Evolutionary conservation across 1,140 invertebrate species (phyloP), one percentile per base, ranked within the genome.

Genomic region (Sinella curviseta): DNA sequence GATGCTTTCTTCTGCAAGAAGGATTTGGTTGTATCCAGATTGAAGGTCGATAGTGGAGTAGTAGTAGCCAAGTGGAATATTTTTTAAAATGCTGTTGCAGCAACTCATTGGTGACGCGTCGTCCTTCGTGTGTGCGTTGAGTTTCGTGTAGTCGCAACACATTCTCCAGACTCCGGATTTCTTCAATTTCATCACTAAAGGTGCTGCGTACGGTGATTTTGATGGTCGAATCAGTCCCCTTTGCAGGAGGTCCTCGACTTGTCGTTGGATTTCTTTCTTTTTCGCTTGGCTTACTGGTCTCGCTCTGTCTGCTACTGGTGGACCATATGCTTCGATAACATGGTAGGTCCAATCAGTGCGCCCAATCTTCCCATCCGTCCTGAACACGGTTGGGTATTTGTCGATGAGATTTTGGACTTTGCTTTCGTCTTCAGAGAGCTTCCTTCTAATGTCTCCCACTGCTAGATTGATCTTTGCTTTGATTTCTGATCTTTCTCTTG

Each of bases 181-280:
- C 48, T 80, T 80, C 60, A 17, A 30, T 55, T 28, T 0, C 1
- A 82, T 1, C 0, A 77, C 14, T 8, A 76, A 48, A 3, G 81
- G 81, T 30, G 78, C 36, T 26, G 78, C 39, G 31, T 70, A 82
- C 0, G 60, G 35, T 1, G 76, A 78, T 8, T 26, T 57, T 0
- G 70, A 76, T 24, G 57, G 36, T 34, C 39, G n/a, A n/a, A 82
- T 82, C 0, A 82, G 35, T 2, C 76, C 78, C 35, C 70, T 31
- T 26, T 73, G 48, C 0, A 77, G n/a, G 73, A 81, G 67, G 73
- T 55, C 24, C 76, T 76, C 4, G 74, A 67, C 20, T 35, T 78
- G 1, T 30, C 57, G 30, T 76, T 60, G 1, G 8, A 67, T 67
- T n/a, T 67, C 60, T 30, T 67, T n/a, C 14, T 67, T 12, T n/a